Conservation (phyloP, 2,797 vertebrate genomes). For the Xyrichtys novacula region DNA sequence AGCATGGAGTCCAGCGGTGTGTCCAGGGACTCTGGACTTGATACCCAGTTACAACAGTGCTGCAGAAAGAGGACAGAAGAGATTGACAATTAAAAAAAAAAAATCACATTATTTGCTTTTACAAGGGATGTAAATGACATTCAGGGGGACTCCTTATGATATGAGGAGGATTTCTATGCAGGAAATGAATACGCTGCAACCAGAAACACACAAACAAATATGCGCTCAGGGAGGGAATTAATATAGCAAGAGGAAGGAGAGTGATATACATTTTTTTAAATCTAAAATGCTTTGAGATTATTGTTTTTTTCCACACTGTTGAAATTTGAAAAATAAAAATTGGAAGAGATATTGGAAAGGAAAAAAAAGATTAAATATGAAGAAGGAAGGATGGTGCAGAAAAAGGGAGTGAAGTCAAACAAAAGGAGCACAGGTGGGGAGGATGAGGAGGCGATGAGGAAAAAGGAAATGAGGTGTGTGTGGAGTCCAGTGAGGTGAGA, state of each 20-base stretch:
- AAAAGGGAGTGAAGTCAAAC: slow-evolving; percentile 47
- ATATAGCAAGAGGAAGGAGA: not conserved
- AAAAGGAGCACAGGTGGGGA: slow-evolving; percentile 41
- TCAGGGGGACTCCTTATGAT: not conserved
- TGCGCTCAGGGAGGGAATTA: not conserved
- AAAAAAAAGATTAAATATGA: slow-evolving; percentile 12
- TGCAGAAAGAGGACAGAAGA: slow-evolving; percentile 68
- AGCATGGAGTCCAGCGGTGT: slow-evolving; percentile 94
- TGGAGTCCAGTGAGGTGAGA: slow-evolving; percentile 26
- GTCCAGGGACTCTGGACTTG: slow-evolving; percentile 94
- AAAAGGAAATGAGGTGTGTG: slow-evolving; percentile 16
- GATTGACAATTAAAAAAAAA: not conserved
- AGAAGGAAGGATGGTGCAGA: not conserved
- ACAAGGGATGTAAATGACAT: slow-evolving; percentile 9
- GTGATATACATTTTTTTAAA: no score
- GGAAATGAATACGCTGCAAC: not conserved
- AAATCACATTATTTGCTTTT: slow-evolving; percentile 8
- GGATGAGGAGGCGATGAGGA: slow-evolving; percentile 26
- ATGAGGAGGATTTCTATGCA: not conserved
- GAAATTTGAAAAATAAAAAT: not conserved
- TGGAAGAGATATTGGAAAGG: slow-evolving; percentile 1
- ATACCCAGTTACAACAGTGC: slow-evolving; percentile 98
- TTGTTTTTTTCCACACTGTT: no score
- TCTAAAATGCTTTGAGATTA: no score
- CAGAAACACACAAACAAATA: slow-evolving; percentile 13